Base-by-base conservation (phyloP, 1,140 invertebrate species). In the Meloidogyne floridensis region DNA sequence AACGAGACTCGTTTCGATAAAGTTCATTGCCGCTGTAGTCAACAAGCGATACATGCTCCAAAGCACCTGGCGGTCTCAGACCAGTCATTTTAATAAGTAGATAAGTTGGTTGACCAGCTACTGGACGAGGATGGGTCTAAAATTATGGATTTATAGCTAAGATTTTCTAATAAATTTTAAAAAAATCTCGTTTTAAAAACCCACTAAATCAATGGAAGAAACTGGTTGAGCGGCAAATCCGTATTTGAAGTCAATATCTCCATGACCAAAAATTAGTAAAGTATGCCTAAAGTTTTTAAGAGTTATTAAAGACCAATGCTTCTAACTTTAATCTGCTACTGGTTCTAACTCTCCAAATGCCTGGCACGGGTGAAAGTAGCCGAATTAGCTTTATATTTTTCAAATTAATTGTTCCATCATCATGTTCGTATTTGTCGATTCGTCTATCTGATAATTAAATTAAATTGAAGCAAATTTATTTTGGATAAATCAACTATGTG, bases 231-330 rank as follows among this genome's bases (percentile, higher is more conserved):
- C 91, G 7, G 93, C 92, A 89, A 94, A 94, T n/a, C 93, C 93
- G 82, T 93, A 92, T 8, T 91, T 90, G 87, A 94, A 94, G 54
- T 92, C 92, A 9, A 93, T 89, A 54, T 92, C 91, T 72, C 93
- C 94, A 9, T 93, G 89, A 0, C 93, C 94, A 15, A 93, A 93
- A 11, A 93, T 92, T 73, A 93, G 91, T 6, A 94, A 92, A 0
- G 93, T 93, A 87, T 94, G 93, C 7, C 77, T 79, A 72, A 20
- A 71, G 13, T 65, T 1, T n/a, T n/a, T n/a, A n/a, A n/a, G n/a
- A n/a, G n/a, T n/a, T n/a, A n/a, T n/a, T n/a, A n/a, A n/a, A n/a
- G n/a, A n/a, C n/a, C n/a, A n/a, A n/a, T n/a, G n/a, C n/a, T n/a
- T n/a, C n/a, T n/a, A n/a, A 79, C 77, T 92, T 90, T 15, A 92